Evolutionary conservation across 1,140 invertebrate species (phyloP).

Genomic region (Drosophila quadrilineata): DNA sequence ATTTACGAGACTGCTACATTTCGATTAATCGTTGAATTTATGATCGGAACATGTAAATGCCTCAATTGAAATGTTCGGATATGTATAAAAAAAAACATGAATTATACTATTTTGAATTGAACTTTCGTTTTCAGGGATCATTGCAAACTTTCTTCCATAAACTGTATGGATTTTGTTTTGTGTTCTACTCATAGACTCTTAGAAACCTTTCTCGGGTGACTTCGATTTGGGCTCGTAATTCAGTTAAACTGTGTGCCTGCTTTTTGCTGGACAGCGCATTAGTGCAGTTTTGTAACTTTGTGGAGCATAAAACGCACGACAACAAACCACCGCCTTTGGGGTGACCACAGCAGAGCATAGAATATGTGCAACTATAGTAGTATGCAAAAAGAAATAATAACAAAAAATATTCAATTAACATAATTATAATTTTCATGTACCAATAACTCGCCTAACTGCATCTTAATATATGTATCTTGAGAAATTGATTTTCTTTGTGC

Average conservation of each 20-base stretch:
- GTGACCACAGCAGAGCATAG: constrained; percentile 40
- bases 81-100: constrained; percentile 31
- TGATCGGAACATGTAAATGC: constrained; percentile 56
- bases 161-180: neutral
- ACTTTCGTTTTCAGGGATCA: constrained; percentile 38
- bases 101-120: constrained; percentile 24
- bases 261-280: constrained; percentile 56
- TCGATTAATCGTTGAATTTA: constrained; percentile 52
- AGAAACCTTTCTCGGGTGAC: constrained; percentile 64
- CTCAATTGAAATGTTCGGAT: constrained; percentile 59
- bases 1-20: constrained; percentile 20
- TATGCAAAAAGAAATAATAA: constrained; percentile 7
- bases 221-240: constrained; percentile 76
- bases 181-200: neutral
- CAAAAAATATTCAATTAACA: constrained; percentile 12
- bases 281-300: constrained; percentile 51
- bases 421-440: constrained; percentile 78
- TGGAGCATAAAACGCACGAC: constrained; percentile 77
- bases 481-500: constrained; percentile 72
- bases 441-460: constrained; percentile 66
- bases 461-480: constrained; percentile 51
- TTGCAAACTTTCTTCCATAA: constrained; percentile 52
- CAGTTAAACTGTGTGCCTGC: constrained; percentile 62
- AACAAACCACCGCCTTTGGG: constrained; percentile 11
- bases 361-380: constrained; percentile 31